phyloP scores from a whole-genome alignment of 2,888 invertebrate species.

The Ochropleura leucogaster region DNA sequence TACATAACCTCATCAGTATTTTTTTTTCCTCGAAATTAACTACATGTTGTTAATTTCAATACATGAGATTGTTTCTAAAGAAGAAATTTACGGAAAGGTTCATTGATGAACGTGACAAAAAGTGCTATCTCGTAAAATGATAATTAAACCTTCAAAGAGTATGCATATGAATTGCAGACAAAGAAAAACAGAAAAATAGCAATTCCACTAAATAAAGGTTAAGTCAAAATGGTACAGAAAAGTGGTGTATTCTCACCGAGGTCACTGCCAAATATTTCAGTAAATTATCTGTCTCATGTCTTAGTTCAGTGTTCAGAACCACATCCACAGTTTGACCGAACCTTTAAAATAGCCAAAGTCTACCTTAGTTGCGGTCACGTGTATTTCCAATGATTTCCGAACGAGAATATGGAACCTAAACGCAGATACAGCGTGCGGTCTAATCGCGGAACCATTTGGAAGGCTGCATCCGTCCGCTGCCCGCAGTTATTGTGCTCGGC shows the following conservation, averaged over 20 bases:
- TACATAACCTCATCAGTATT: too few relatives aligned
- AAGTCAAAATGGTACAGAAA: not conserved
- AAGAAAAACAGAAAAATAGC: too few relatives aligned
- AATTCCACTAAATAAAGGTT: not conserved
- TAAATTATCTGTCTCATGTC: not conserved
- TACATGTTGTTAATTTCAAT: too few relatives aligned
- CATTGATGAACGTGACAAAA: too few relatives aligned
- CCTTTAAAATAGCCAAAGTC: not conserved
- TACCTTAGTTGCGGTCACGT: slow-evolving; percentile 22
- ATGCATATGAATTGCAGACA: too few relatives aligned
- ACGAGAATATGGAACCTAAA: slow-evolving; percentile 41
- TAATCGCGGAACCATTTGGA: slow-evolving; percentile 70
- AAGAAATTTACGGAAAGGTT: too few relatives aligned
- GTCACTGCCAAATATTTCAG: not conserved
- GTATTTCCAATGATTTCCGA: slow-evolving; percentile 51
- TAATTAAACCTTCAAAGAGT: too few relatives aligned
- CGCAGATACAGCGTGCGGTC: slow-evolving; percentile 56
- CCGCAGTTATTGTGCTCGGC: slow-evolving; percentile 65
- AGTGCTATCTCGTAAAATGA: too few relatives aligned
- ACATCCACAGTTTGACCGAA: not conserved
- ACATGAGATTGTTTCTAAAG: too few relatives aligned
- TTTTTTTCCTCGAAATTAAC: too few relatives aligned
- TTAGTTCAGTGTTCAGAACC: not conserved
- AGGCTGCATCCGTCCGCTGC: slow-evolving; percentile 65
- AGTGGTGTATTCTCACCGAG: not conserved